Base-by-base conservation (phyloP, 2,888 invertebrate species). In the Agriotes lineatus region DNA sequence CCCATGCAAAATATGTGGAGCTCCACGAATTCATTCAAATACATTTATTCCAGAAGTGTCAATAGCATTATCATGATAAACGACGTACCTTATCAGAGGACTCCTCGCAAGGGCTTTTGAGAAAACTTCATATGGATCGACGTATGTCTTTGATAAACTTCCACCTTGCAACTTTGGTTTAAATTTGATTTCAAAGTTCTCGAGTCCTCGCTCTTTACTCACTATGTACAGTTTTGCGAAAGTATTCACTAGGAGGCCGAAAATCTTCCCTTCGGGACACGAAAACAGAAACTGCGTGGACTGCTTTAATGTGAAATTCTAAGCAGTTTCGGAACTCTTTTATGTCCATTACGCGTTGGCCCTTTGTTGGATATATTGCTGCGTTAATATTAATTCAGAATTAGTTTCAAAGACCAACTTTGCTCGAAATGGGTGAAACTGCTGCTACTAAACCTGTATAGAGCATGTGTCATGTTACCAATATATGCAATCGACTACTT, bases 1-100 rank as follows among this genome's bases (percentile, higher is more conserved):
- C 33, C 14, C 25, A 67, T 67, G 67, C 56, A 67, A 67, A 67
- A 61, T 61, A 57, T 61, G 69, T 54, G 61, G 61, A 48, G 14
- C 57, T 62, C 71, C 69, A 65, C 65, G 62, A 67, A 68, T 72
- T 72, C 69, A 72, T 69, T 67, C 66, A 63, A 70, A 73, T 73
- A 69, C 73, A 72, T 73, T 72, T 72, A 71, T 70, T 70, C 70
- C 42, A 50, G 67, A 71, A 68, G 68, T 70, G 71, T 72, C 73
- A 72, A 71, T 71, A 68, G 62, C 63, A 66, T 64, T 68, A 70
- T 66, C 65, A 64, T 73, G 71, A 73, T 73, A 70, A 72, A 73
- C 71, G 73, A 72, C 73, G 54, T 60, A 62, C 69, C 67, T 67
- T 71, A 71, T 71, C 66, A 71, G 45, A 54, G 60, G 45, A 45